Evolutionary conservation across 2,113 vertebrate genomes (phyloP).

Genomic region (Scolopax mira): DNA sequence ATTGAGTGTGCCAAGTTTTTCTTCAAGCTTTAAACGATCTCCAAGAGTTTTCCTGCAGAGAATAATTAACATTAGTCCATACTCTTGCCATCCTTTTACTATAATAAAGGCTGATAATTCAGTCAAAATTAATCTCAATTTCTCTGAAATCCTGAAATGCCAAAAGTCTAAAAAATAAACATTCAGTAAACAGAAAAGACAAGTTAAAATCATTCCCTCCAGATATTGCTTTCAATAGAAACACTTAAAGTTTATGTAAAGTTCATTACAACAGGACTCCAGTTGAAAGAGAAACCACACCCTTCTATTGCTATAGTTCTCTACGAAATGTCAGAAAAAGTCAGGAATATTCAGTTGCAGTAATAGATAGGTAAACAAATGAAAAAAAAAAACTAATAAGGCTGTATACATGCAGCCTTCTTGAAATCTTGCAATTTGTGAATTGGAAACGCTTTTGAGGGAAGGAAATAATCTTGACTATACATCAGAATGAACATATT

Average conservation of each 20-base stretch:
- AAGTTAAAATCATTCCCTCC: not conserved
- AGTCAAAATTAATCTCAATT: not conserved
- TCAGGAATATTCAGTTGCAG: not conserved
- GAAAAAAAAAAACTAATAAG: not conserved
- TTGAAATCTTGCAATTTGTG: not conserved
- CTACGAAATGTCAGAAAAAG: not conserved
- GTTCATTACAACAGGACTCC: not conserved
- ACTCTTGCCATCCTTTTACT: not conserved
- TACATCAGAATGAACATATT: not conserved
- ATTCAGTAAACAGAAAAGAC: not conserved
- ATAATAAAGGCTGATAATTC: not conserved
- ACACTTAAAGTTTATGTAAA: not conserved
- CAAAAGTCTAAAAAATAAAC: not conserved
- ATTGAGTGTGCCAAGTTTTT: constrained; percentile 77
- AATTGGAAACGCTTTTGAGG: not conserved
- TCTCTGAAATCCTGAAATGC: not conserved
- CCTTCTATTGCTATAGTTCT: not conserved
- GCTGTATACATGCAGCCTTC: not conserved
- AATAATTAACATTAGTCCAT: not conserved
- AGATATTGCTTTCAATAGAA: not conserved
- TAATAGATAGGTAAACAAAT: not conserved
- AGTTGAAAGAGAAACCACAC: not conserved
- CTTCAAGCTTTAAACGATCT: constrained; percentile 90
- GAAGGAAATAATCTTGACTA: not conserved
- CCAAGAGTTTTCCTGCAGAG: constrained; percentile 86